Evolutionary conservation across 1,140 invertebrate genomes (phyloP).

Genomic region (Lethrus apterus): DNA sequence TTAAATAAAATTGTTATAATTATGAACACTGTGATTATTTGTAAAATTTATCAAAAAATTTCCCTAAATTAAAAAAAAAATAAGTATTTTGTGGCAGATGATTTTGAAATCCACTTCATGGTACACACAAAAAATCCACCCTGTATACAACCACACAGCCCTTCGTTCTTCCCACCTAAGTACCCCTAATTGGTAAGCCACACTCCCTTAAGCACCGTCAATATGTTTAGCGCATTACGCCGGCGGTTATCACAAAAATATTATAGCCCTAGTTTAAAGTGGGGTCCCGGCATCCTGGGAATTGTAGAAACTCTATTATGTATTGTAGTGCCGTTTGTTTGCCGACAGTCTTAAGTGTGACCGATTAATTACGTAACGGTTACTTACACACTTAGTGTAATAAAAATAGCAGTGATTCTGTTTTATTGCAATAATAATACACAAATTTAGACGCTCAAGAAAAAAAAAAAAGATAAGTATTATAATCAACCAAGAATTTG

Average conservation of each 20-base stretch:
- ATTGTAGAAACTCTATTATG: conserved; percentile 31
- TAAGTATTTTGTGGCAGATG: no score
- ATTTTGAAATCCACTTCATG: no score
- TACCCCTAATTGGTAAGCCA: conserved; percentile 37
- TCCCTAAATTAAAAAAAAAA: no score
- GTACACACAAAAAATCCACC: conserved; percentile 1
- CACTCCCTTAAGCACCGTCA: conserved; percentile 34
- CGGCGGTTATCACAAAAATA: conserved; percentile 34
- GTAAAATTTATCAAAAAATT: no score
- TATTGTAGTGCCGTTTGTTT: conserved; percentile 34
- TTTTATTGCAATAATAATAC: neutral
- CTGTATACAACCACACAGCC: conserved; percentile 16
- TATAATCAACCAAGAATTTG: no score
- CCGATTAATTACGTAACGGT: conserved; percentile 14
- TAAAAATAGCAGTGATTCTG: no score
- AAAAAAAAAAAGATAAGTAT: neutral
- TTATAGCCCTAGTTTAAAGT: conserved; percentile 37
- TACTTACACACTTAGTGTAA: neutral
- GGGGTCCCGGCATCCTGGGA: conserved; percentile 31
- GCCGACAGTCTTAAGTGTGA: conserved; percentile 30
- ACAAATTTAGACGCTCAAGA: neutral
- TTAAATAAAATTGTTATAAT: no score
- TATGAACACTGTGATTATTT: no score
- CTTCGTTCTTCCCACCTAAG: conserved; percentile 21
- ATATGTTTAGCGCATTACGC: conserved; percentile 33